Evolutionary conservation across 2,888 invertebrate species (phyloP).

Genomic region (Hypselothyrea guttata): DNA sequence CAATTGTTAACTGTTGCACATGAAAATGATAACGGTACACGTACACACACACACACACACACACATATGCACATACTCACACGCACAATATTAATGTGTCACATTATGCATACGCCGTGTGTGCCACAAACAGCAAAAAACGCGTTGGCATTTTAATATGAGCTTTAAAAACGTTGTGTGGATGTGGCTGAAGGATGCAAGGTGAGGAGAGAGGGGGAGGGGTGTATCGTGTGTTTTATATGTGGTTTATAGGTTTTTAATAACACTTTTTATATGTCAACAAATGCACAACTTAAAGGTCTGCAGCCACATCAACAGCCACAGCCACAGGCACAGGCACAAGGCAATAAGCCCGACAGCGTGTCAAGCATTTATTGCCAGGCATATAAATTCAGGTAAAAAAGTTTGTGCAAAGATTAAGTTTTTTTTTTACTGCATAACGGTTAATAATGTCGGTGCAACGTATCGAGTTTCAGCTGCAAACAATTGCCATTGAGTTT

Average conservation of each 20-base stretch:
- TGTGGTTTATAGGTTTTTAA: constrained; percentile 66
- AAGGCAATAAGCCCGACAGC: constrained; percentile 34
- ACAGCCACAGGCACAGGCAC: too few species aligned
- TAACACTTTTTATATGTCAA: constrained; percentile 59
- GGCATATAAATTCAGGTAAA: constrained; percentile 31
- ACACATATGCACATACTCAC: background rate
- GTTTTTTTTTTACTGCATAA: constrained; percentile 16
- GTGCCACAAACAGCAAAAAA: constrained; percentile 25
- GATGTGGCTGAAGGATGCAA: background rate
- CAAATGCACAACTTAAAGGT: constrained; percentile 31
- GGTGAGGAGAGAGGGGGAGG: background rate
- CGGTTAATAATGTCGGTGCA: constrained; percentile 15
- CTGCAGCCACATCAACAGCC: too few species aligned
- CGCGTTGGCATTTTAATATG: constrained; percentile 65
- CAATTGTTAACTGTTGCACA: constrained; percentile 69
- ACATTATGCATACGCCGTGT: constrained; percentile 49
- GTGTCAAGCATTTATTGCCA: constrained; percentile 60
- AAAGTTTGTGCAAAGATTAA: constrained; percentile 42
- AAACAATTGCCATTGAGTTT: too few species aligned
- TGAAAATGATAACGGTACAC: constrained; percentile 57
- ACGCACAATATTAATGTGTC: constrained; percentile 45
- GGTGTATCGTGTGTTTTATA: constrained; percentile 8
- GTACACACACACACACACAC: constrained; percentile 24
- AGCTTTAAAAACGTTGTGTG: constrained; percentile 46
- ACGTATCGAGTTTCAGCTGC: background rate